A percentile compares a stretch with the other conserved stretches of the same genome.
phyloP scores from a whole-genome alignment of 2,797 vertebrate species.

The Helicolenus hilgendorfi region DNA sequence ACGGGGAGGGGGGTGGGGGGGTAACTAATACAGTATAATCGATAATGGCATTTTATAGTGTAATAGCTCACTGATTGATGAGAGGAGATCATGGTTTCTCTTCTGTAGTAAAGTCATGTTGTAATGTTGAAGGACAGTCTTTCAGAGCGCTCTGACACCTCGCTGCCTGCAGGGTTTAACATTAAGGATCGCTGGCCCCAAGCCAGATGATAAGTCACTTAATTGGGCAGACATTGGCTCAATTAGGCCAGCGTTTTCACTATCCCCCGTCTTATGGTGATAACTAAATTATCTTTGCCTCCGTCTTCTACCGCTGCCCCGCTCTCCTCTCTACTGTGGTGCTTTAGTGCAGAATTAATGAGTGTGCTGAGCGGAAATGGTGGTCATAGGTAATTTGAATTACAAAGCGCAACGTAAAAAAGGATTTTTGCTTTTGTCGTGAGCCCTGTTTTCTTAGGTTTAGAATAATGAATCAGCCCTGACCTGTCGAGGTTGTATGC shows the following conservation, averaged over 20 bases:
- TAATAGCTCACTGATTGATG: background rate
- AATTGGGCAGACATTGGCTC: conserved; percentile 55
- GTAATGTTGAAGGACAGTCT: conserved; percentile 7
- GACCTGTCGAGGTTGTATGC: conserved; percentile 1
- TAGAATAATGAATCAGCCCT: conserved; percentile 5
- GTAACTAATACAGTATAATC: background rate
- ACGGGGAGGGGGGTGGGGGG: accelerated
- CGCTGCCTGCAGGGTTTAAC: conserved; percentile 27
- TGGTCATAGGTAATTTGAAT: conserved; percentile 12
- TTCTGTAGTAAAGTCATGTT: background rate
- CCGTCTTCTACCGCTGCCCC: background rate
- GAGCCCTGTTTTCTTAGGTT: background rate
- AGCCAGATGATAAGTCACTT: conserved; percentile 50
- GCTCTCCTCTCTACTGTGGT: background rate
- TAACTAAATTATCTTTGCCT: conserved; percentile 43
- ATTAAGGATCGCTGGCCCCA: conserved; percentile 9
- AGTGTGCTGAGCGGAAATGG: background rate
- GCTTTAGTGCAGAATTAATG: conserved; percentile 39
- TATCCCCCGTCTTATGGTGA: conserved; percentile 2
- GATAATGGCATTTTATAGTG: background rate
- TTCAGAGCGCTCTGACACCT: conserved; percentile 15
- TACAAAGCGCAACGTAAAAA: conserved; percentile 7
- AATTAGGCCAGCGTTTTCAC: conserved; percentile 39
- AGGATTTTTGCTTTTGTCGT: background rate
- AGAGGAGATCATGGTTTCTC: background rate